A percentile compares a stretch with the other conserved stretches of the same genome.
Conservation (phyloP, 2,888 invertebrate genomes). For the Loripinus fragilis region DNA sequence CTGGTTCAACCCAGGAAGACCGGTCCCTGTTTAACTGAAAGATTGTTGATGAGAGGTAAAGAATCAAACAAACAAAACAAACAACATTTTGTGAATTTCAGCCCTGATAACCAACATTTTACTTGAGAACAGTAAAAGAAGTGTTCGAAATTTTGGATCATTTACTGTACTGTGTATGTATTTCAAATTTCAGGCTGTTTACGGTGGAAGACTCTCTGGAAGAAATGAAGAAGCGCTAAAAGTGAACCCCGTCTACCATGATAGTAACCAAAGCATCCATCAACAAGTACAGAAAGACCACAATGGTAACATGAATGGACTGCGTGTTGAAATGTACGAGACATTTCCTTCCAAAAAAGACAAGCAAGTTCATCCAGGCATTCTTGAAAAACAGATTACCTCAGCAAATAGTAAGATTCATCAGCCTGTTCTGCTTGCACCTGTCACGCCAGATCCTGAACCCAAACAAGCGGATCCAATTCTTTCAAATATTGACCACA, state of each 20-base stretch:
- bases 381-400: background rate
- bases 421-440: background rate
- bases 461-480: background rate
- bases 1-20: no score
- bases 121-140: no score
- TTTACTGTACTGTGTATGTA: no score
- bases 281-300: conserved; percentile 21
- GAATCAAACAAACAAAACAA: no score
- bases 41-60: no score
- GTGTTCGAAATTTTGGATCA: no score
- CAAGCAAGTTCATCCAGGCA: background rate
- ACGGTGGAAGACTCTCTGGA: conserved; percentile 69
- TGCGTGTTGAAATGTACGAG: conserved; percentile 48
- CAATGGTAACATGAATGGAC: conserved; percentile 41
- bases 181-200: conserved; percentile 74
- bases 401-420: background rate
- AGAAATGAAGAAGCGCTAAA: conserved; percentile 67
- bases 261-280: conserved; percentile 35
- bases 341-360: conserved; percentile 32
- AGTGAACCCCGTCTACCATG: conserved; percentile 74
- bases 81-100: no score
- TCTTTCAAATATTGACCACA: background rate
- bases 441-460: background rate
- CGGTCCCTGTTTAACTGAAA: no score
- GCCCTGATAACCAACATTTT: no score